Evolutionary conservation across 1,140 invertebrate species (phyloP).

Genomic region (Ectropis grisescens): DNA sequence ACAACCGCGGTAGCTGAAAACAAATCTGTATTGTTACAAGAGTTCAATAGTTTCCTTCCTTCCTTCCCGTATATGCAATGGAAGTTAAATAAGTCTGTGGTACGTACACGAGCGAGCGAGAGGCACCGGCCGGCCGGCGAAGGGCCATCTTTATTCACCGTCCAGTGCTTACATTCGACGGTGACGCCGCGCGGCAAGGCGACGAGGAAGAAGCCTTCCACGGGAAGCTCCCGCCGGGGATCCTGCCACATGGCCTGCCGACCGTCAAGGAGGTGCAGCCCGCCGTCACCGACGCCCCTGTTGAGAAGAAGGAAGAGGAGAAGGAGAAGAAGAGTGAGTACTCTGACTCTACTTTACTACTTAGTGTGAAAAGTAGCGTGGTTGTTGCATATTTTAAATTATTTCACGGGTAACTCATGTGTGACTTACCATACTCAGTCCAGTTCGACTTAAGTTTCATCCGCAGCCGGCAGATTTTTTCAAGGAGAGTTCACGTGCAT

Average conservation of each 20-base stretch:
- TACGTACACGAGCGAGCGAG: slow-evolving; percentile 14
- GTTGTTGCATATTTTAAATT: too few relatives aligned
- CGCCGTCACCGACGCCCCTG: slow-evolving; percentile 84
- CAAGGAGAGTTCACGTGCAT: too few relatives aligned
- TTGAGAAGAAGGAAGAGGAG: slow-evolving; percentile 79
- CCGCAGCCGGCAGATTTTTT: too few relatives aligned
- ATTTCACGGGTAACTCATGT: too few relatives aligned
- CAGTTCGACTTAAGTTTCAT: too few relatives aligned
- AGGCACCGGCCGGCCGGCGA: slow-evolving; percentile 24
- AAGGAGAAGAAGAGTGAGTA: slow-evolving; percentile 67
- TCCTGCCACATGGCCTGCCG: slow-evolving; percentile 91
- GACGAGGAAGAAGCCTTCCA: slow-evolving; percentile 94
- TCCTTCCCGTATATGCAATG: too few relatives aligned
- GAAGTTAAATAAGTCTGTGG: slow-evolving; percentile 17
- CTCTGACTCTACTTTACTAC: too few relatives aligned
- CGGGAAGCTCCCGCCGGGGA: slow-evolving; percentile 91
- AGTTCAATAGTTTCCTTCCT: too few relatives aligned
- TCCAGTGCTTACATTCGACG: slow-evolving; percentile 99
- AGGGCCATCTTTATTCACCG: slow-evolving; percentile 86
- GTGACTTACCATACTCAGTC: too few relatives aligned
- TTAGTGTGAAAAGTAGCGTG: too few relatives aligned
- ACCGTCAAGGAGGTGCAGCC: slow-evolving; percentile 96
- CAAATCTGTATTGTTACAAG: too few relatives aligned
- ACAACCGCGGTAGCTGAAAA: too few relatives aligned
- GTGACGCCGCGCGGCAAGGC: slow-evolving; percentile 84